Percentiles rank a stretch among this genome's conserved stretches.
Conservation (phyloP, 2,113 vertebrate genomes). For the Percopsis transmontana region DNA sequence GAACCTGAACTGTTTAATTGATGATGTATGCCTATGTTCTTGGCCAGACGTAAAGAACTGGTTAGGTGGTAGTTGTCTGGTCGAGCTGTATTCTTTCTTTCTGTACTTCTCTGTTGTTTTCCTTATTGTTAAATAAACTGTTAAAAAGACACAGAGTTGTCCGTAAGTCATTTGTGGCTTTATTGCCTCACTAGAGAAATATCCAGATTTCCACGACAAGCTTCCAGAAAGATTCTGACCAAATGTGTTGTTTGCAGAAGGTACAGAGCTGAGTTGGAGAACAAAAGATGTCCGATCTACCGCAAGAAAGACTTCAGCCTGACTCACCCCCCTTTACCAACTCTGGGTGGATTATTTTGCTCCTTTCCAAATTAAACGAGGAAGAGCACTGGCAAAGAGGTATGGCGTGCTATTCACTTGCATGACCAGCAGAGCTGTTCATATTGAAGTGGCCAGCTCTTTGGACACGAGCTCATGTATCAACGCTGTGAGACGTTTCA, state of each 20-base stretch:
- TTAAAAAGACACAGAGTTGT: no score
- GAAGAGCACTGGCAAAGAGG: neutral
- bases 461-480: neutral
- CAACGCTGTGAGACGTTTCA: neutral
- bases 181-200: no score
- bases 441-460: neutral
- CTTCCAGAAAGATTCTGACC: neutral
- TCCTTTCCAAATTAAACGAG: neutral
- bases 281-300: neutral
- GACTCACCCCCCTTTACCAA: neutral
- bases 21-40: no score
- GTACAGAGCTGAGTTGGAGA: neutral
- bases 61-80: no score
- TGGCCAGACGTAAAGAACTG: no score
- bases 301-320: neutral
- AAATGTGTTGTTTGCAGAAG: neutral
- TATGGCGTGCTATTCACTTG: neutral
- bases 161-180: no score
- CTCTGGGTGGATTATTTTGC: neutral
- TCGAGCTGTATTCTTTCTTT: no score
- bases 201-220: conserved; percentile 16
- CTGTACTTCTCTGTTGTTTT: no score
- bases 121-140: no score
- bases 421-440: neutral
- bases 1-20: no score